Evolutionary conservation across 1,140 invertebrate species (phyloP).

Genomic region (Lepidurus apus): DNA sequence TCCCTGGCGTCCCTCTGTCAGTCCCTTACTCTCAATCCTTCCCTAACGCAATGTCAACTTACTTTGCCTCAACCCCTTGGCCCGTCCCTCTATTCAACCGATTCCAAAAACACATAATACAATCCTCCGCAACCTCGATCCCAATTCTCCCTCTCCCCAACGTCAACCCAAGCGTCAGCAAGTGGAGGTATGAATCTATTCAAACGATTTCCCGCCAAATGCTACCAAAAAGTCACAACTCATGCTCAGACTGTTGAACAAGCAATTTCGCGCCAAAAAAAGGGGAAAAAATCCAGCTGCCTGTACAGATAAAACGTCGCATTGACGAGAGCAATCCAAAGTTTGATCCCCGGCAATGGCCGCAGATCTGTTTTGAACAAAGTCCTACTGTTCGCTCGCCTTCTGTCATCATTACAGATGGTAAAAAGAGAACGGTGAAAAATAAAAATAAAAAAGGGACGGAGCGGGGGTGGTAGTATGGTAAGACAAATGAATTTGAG

Average conservation of each 20-base stretch:
- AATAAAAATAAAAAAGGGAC: neutral
- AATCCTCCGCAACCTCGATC: neutral
- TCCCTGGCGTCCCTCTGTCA: neutral
- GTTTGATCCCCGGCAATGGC: neutral
- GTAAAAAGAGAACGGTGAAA: neutral
- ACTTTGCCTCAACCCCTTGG: neutral
- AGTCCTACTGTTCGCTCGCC: neutral
- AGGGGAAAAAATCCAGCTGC: neutral
- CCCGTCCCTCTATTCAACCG: neutral
- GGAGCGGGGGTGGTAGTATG: neutral
- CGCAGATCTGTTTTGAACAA: neutral
- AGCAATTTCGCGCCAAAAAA: neutral
- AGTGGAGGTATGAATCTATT: slow-evolving; percentile 15
- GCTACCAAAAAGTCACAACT: slow-evolving; percentile 8
- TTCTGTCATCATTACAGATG: slow-evolving; percentile 22
- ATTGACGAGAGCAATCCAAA: neutral
- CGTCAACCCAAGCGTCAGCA: slow-evolving; percentile 4
- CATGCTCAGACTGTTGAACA: neutral
- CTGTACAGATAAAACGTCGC: neutral
- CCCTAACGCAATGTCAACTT: neutral
- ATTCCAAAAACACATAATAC: neutral
- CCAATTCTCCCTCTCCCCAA: neutral
- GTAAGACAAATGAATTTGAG: neutral
- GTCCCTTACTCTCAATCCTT: neutral
- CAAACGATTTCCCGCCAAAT: slow-evolving; percentile 9